Base-by-base conservation (phyloP, 2,888 invertebrate species). In the Marasmarcha lunaedactyla region DNA sequence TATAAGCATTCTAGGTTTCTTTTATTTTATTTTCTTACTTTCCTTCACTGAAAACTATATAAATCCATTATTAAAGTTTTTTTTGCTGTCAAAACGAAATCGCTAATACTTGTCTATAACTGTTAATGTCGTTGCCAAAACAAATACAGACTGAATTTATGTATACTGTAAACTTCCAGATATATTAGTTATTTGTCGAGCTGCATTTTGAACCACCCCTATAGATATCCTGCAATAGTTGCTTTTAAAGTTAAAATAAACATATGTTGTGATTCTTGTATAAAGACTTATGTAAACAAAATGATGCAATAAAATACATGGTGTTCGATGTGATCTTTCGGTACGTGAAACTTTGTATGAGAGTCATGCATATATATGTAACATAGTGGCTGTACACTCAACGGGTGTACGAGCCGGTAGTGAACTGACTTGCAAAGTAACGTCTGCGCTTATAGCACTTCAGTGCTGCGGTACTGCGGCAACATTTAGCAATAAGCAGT, bases 401-500 rank as follows among this genome's bases (percentile, higher is more conserved):
- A 27, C 13, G 33, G 11, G 14, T 14, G 26, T 35, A 14, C 11
- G 11, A n/a, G n/a, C 20, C 3, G 3, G 7, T 20, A 20, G 20
- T 20, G 7, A 20, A 3, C 44, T 42, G 47, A 53, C 52, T 53
- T 57, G 54, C 58, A 53, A 48, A 42, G 50, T 50, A 50, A 47
- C 48, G 49, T 47, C 52, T 54, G 50, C 51, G 53, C 53, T 52
- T 51, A 46, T 44, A 43, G 53, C 52, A 54, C 56, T 36, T 27
- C 53, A 44, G 57, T 62, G 66, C 57, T 51, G 55, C 51, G 49
- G 59, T 51, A 63, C n/a, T n/a, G n/a, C 54, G 60, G 71, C 68
- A 71, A 77, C 70, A 66, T 71, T 71, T 81, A 81, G 78, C 78
- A 78, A 79, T 83, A 81, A 81, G 77, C 81, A 76, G 71, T 74